Conservation (phyloP, 2,113 vertebrate genomes). For the Arenaria interpres region DNA sequence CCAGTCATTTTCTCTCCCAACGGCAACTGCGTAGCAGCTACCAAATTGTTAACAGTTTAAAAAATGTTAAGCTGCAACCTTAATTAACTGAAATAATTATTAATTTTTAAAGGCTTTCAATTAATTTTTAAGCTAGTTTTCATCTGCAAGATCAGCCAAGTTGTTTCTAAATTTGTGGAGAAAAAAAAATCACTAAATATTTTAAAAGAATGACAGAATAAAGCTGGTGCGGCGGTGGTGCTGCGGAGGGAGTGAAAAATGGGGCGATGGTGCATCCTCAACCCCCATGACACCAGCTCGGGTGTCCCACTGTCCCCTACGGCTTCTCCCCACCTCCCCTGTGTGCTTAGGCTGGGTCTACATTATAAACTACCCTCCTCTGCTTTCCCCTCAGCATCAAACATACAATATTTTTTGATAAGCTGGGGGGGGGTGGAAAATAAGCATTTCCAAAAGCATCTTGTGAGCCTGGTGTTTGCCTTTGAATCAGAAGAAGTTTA, state of each 20-base stretch:
- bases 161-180: not conserved
- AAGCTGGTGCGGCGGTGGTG: fast-evolving
- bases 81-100: slow-evolving; percentile 63
- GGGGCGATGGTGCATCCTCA: too few species aligned
- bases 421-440: not conserved
- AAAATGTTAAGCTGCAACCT: not conserved
- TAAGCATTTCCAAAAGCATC: not conserved
- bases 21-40: not conserved
- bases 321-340: not conserved
- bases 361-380: not conserved
- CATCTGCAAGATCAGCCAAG: not conserved
- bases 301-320: not conserved
- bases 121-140: slow-evolving; percentile 60
- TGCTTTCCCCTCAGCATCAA: not conserved
- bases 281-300: too few species aligned
- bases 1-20: not conserved
- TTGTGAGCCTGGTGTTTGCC: not conserved
- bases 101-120: slow-evolving; percentile 57
- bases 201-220: not conserved
- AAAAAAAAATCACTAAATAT: slow-evolving; percentile 18
- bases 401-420: not conserved
- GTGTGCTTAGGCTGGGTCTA: not conserved
- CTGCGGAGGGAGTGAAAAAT: not conserved
- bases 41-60: not conserved
- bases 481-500: not conserved